A percentile compares a stretch with the other conserved stretches of the same genome.
Evolutionary conservation across 2,113 vertebrate species (phyloP).

Genomic region (Brachyhypopomus gauderio): DNA sequence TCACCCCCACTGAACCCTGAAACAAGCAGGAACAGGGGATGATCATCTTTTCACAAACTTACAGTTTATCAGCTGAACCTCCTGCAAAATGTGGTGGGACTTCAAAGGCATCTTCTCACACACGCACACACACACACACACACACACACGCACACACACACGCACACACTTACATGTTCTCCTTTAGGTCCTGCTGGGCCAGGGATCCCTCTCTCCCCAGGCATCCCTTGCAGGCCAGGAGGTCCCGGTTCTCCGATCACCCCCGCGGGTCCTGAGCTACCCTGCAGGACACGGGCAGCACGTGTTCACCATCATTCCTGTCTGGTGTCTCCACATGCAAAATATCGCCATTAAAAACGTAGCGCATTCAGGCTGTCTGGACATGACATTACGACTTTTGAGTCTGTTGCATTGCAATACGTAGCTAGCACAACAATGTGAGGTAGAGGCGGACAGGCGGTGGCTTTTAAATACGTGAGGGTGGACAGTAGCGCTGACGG

Average conservation of each 20-base stretch:
- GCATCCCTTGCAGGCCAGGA: constrained; percentile 93
- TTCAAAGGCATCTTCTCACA: not conserved
- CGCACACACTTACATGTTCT: constrained; percentile 84
- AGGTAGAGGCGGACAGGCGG: not conserved
- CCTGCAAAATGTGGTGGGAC: no score
- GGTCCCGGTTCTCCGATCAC: constrained; percentile 85
- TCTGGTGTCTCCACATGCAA: not conserved
- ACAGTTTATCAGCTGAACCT: not conserved
- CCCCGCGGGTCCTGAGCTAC: constrained; percentile 85
- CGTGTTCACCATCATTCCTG: not conserved
- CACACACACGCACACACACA: constrained; percentile 33
- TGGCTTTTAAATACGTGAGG: not conserved
- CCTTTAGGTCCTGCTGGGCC: constrained; percentile 92
- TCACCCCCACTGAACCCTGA: constrained; percentile 86
- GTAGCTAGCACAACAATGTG: not conserved
- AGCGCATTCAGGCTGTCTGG: no score
- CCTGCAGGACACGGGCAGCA: constrained; percentile 69
- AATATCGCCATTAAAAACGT: no score
- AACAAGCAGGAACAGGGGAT: constrained; percentile 6
- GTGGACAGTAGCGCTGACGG: not conserved
- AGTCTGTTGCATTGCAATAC: not conserved
- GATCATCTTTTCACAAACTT: no score
- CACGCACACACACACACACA: constrained; percentile 29
- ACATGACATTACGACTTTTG: no score
- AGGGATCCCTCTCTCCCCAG: constrained; percentile 91